These are phyloP conservation scores for Liodrosophila aerea DNA, from an alignment of 2,888 invertebrate species.

Conservation along the genomic window DNA sequence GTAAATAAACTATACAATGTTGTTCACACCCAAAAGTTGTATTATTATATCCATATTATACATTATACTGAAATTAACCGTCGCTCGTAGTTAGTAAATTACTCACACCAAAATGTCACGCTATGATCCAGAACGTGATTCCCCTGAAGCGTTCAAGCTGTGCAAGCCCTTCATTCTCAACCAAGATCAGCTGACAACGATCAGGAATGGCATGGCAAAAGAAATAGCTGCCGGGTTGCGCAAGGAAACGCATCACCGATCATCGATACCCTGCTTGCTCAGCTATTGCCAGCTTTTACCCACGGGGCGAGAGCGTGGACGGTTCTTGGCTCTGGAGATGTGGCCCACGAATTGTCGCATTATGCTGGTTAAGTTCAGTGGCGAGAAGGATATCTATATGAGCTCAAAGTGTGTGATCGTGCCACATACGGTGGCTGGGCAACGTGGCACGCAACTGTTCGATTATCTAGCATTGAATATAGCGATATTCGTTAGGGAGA, in stretches of 20 bases:
- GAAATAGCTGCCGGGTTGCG: conserved; percentile 90
- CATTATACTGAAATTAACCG: not conserved
- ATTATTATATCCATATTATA: not conserved
- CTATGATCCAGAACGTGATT: conserved; percentile 47
- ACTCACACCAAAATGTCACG: conserved; percentile 1
- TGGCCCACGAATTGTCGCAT: conserved; percentile 99
- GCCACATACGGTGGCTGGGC: conserved; percentile 94
- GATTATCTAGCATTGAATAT: conserved; percentile 96
- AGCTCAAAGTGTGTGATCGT: conserved; percentile 97
- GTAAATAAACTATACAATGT: conserved; percentile 57
- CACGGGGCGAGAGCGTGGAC: conserved; percentile 94
- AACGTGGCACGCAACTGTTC: conserved; percentile 92
- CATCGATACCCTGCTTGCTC: conserved; percentile 94
- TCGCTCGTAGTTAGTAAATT: not conserved
- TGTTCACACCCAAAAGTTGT: conserved; percentile 37
- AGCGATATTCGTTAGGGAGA: conserved; percentile 91
- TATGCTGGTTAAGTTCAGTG: conserved; percentile 90
- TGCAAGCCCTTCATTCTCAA: conserved; percentile 86
- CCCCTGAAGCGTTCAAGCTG: conserved; percentile 56
- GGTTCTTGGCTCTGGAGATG: conserved; percentile 96
- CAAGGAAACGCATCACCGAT: conserved; percentile 87
- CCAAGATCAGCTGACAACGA: conserved; percentile 88
- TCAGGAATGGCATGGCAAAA: conserved; percentile 87
- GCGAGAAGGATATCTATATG: conserved; percentile 92
- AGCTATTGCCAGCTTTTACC: conserved; percentile 97